These are phyloP conservation scores for Anoncus sp. DNA, from an alignment of 2,888 invertebrate genomes.

Conservation along the genomic window DNA sequence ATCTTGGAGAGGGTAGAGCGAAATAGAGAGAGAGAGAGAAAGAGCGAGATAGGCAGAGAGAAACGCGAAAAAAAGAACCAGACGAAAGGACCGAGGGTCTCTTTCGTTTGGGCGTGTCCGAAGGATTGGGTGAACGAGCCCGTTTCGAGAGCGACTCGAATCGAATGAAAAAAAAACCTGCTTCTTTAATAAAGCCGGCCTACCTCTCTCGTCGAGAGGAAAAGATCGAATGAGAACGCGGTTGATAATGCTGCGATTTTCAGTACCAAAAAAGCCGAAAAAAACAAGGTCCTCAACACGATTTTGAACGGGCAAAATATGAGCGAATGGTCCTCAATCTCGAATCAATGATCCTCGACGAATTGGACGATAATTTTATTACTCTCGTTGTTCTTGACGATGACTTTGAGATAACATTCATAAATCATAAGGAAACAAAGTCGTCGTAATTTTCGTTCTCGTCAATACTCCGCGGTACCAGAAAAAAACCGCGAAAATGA, in stretches of 20 bases:
- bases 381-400: background rate
- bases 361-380: slow-evolving; percentile 16
- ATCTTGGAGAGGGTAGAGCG: slow-evolving; percentile 18
- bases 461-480: background rate
- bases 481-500: slow-evolving; percentile 1
- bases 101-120: slow-evolving; percentile 54
- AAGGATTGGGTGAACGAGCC: slow-evolving; percentile 50
- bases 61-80: slow-evolving; percentile 4
- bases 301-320: background rate
- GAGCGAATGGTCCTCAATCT: background rate
- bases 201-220: slow-evolving; percentile 6
- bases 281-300: background rate
- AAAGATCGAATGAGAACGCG: slow-evolving; percentile 10
- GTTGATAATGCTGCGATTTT: slow-evolving; percentile 22
- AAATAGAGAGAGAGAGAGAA: slow-evolving; percentile 35
- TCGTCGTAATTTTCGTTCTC: slow-evolving; percentile 16
- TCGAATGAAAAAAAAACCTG: slow-evolving; percentile 51
- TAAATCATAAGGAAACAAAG: background rate
- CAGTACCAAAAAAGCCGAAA: slow-evolving; percentile 1
- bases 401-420: background rate
- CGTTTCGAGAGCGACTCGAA: slow-evolving; percentile 49
- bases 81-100: background rate
- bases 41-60: background rate
- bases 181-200: slow-evolving; percentile 51
- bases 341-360: slow-evolving; percentile 10